Evolutionary conservation across 1,140 invertebrate genomes (phyloP).

Genomic region (Amphibalanus amphitrite): DNA sequence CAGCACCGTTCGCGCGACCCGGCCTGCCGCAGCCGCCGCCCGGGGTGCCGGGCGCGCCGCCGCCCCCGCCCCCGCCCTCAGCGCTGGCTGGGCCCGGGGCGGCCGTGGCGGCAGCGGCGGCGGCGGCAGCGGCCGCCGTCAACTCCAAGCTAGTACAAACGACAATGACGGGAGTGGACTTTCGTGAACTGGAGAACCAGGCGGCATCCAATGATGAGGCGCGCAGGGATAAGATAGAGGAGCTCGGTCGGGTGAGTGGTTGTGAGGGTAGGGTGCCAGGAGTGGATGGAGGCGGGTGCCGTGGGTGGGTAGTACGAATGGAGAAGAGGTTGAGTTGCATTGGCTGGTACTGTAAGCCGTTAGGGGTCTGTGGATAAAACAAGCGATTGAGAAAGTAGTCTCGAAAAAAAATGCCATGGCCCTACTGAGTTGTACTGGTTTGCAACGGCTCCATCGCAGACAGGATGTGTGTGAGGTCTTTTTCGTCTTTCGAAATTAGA

Average conservation of each 20-base stretch:
- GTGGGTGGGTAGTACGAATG: too few species aligned
- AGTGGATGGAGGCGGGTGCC: too few species aligned
- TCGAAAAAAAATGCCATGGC: too few species aligned
- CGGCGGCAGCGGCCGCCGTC: background rate
- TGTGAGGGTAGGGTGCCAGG: background rate
- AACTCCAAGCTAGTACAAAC: slow-evolving; percentile 9
- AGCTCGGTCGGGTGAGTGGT: slow-evolving; percentile 25
- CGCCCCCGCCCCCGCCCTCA: background rate
- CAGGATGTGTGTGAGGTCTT: too few species aligned
- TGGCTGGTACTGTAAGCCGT: too few species aligned
- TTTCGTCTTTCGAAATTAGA: too few species aligned
- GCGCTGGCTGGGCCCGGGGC: slow-evolving; percentile 17
- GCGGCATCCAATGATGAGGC: slow-evolving; percentile 8
- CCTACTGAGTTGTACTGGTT: too few species aligned
- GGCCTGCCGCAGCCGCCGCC: too few species aligned
- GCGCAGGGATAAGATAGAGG: slow-evolving; percentile 21
- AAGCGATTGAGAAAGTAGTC: too few species aligned
- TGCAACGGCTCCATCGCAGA: too few species aligned
- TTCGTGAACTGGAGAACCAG: slow-evolving; percentile 8
- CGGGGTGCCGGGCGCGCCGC: background rate
- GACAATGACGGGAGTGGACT: slow-evolving; percentile 5
- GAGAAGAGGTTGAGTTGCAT: too few species aligned
- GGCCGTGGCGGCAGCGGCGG: slow-evolving; percentile 8
- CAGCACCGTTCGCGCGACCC: background rate
- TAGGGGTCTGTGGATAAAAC: too few species aligned